Conservation (phyloP, 2,113 vertebrate species). For the Hyla sarda region DNA sequence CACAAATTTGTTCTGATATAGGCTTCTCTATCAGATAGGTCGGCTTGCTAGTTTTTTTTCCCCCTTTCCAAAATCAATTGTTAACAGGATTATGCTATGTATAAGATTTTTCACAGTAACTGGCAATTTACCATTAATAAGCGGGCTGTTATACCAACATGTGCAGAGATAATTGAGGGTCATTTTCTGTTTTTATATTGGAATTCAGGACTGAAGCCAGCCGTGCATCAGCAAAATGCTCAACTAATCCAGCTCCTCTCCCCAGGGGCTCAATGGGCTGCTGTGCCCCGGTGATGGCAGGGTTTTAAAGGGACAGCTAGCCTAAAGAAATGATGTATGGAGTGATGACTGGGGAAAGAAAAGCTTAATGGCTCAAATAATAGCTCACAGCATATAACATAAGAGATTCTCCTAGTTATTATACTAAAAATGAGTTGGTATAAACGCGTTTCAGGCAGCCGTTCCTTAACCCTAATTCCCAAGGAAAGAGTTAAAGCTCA, state of each 20-base stretch:
- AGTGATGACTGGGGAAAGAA: slow-evolving; percentile 20
- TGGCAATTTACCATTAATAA: slow-evolving; percentile 52
- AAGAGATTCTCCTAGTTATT: background rate
- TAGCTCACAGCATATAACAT: background rate
- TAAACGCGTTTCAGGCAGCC: background rate
- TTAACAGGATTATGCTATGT: slow-evolving; percentile 56
- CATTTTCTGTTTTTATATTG: slow-evolving; percentile 50
- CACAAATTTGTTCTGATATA: slow-evolving; percentile 27
- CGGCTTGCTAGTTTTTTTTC: slow-evolving; percentile 18
- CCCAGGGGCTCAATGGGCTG: slow-evolving; percentile 30
- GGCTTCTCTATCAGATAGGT: slow-evolving; percentile 2
- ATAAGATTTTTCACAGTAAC: slow-evolving; percentile 44
- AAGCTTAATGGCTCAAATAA: slow-evolving; percentile 24
- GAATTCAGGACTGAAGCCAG: slow-evolving; percentile 42
- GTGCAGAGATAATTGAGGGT: slow-evolving; percentile 54
- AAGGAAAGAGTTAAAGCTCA: background rate
- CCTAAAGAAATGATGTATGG: slow-evolving; percentile 22
- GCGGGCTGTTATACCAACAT: slow-evolving; percentile 50
- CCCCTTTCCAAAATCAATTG: slow-evolving; percentile 42
- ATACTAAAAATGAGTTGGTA: background rate
- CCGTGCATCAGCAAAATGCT: slow-evolving; percentile 21
- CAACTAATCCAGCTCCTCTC: slow-evolving; percentile 29
- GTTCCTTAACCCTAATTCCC: background rate
- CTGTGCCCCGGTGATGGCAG: slow-evolving; percentile 8
- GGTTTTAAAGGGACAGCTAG: slow-evolving; percentile 29